A percentile compares a stretch with the other conserved stretches of the same genome.
Evolutionary conservation across 2,113 vertebrate species (phyloP).

Genomic region (Elaphurus davidianus): DNA sequence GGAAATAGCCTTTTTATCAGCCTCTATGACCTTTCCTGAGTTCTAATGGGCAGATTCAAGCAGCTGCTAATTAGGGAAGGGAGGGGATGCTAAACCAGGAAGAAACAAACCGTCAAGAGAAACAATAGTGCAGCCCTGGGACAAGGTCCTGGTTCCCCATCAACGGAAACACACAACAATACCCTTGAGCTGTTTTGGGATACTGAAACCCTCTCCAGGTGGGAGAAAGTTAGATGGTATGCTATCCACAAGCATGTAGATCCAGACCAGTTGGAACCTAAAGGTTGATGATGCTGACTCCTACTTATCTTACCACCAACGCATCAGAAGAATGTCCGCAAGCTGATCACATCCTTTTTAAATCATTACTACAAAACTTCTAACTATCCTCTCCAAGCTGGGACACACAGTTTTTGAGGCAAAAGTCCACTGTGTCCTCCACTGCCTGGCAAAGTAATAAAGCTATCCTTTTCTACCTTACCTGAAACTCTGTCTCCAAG

Average conservation of each 20-base stretch:
- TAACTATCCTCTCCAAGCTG: background rate
- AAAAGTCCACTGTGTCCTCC: background rate
- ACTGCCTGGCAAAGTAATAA: background rate
- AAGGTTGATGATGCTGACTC: background rate
- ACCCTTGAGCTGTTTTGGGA: background rate
- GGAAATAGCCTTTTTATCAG: background rate
- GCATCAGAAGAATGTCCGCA: background rate
- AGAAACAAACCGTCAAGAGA: background rate
- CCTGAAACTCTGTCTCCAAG: background rate
- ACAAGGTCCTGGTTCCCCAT: background rate
- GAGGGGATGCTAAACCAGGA: background rate
- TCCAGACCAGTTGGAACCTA: background rate
- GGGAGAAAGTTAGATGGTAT: background rate
- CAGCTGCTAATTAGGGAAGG: background rate
- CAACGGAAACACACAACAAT: background rate
- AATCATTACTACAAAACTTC: background rate
- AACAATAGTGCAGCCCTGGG: background rate
- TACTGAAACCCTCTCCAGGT: background rate
- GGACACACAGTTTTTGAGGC: background rate
- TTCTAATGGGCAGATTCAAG: background rate
- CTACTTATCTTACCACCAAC: background rate
- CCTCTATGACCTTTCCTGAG: background rate
- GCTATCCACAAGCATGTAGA: background rate
- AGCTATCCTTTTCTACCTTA: background rate
- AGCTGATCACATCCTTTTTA: background rate